Percentiles rank a stretch among this genome's conserved stretches.
Conservation (phyloP, 2,113 vertebrate genomes). For the Xyrauchen texanus region DNA sequence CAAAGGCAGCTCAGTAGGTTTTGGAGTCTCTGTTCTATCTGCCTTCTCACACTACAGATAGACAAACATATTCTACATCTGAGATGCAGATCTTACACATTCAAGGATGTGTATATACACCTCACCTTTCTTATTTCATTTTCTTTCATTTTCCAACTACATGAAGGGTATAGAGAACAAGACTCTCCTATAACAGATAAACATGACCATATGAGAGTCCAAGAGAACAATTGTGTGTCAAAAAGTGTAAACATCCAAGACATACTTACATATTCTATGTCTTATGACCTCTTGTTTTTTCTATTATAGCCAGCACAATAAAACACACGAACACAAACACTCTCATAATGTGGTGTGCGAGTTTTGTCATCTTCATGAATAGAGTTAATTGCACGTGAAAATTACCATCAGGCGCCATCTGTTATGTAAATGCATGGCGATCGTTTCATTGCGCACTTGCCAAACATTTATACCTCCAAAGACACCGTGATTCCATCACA, state of each 20-base stretch:
- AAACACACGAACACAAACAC: slow-evolving; percentile 29
- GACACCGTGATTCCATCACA: slow-evolving; percentile 13
- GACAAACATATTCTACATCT: background rate
- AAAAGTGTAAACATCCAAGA: background rate
- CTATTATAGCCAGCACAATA: slow-evolving; percentile 12
- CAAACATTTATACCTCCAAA: slow-evolving; percentile 45
- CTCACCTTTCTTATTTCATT: background rate
- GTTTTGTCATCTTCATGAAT: slow-evolving; percentile 46
- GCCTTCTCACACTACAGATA: background rate
- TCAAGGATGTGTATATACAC: background rate
- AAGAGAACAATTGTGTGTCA: background rate
- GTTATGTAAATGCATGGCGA: slow-evolving; percentile 45
- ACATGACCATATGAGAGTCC: background rate
- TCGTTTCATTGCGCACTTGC: slow-evolving; percentile 41
- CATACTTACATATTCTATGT: slow-evolving; percentile 1
- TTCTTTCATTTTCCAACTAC: background rate
- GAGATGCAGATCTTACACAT: background rate
- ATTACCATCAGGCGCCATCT: slow-evolving; percentile 57
- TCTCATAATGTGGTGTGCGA: slow-evolving; percentile 1
- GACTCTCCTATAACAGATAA: background rate
- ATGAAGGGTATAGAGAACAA: background rate
- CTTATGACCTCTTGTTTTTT: slow-evolving; percentile 35
- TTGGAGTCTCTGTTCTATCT: background rate
- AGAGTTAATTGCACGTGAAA: slow-evolving; percentile 57
- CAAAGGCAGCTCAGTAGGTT: background rate